Base-by-base conservation (phyloP, 2,888 invertebrate species). In the Agrypnus murinus region DNA sequence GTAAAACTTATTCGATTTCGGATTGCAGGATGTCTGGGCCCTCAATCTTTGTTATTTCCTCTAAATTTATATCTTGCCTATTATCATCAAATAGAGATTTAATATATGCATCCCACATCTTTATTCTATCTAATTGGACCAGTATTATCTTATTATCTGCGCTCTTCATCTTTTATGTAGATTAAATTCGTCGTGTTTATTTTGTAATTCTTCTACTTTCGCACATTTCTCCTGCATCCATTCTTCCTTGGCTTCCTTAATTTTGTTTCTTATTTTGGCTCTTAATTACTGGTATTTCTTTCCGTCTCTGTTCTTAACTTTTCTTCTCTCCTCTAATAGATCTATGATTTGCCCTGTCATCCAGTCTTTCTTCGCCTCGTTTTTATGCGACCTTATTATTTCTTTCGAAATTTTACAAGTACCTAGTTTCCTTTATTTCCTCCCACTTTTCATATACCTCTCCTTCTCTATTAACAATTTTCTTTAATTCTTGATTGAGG, bases 261-360 rank as follows among this genome's bases (percentile, higher is more conserved):
- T 38, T 38, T 58, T 38, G 8, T 38, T 38, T 9, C 38, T 38
- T 38, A 38, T 38, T 38, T 38, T 38, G 9, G 38, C n/a, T 38
- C 38, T 9, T 9, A 38, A 38, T 38, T 9, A 9, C 9, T 38
- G 38, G 9, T 9, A 9, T 38, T 6, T 38, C 38, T 9, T 38
- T 38, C 38, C 38, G n/a, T 38, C n/a, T n/a, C n/a, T n/a, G n/a
- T n/a, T n/a, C n/a, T n/a, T n/a, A n/a, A n/a, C n/a, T n/a, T n/a
- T n/a, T n/a, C n/a, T n/a, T n/a, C n/a, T n/a, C n/a, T n/a, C n/a
- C n/a, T n/a, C n/a, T n/a, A n/a, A n/a, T n/a, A n/a, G n/a, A n/a
- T n/a, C n/a, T n/a, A n/a, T n/a, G n/a, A n/a, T n/a, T n/a, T n/a
- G n/a, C n/a, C n/a, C n/a, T n/a, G n/a, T n/a, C n/a, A n/a, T n/a